These are phyloP conservation scores for Cheiracanthium punctorium DNA, from an alignment of 2,888 invertebrate genomes.

Conservation along the genomic window DNA sequence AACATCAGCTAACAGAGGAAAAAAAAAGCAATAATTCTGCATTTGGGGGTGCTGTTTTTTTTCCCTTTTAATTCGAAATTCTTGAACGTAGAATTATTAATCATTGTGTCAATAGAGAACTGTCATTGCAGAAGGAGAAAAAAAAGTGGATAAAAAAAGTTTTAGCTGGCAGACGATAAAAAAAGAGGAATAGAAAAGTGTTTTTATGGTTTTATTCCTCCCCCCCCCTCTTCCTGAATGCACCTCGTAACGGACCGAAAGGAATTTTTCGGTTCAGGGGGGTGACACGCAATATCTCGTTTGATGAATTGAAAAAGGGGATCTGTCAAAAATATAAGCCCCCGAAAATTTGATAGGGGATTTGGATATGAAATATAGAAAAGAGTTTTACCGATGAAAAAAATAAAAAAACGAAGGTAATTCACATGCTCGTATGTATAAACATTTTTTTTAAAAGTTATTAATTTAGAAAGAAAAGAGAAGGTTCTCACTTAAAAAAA, in stretches of 20 bases:
- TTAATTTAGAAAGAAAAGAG: not conserved
- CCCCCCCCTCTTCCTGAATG: not conserved
- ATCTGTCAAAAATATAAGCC: slow-evolving; percentile 45
- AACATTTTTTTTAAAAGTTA: not conserved
- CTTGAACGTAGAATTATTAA: slow-evolving; percentile 36
- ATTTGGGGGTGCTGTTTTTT: not conserved
- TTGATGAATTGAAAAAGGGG: slow-evolving; percentile 53
- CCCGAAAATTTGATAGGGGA: slow-evolving; percentile 40
- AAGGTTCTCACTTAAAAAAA: not conserved
- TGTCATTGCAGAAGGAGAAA: slow-evolving; percentile 1
- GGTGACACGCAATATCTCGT: not conserved
- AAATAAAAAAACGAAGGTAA: not conserved
- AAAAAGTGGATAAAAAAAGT: not conserved
- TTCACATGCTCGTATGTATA: too few relatives aligned
- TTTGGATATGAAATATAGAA: slow-evolving; percentile 22
- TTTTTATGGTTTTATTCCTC: not conserved
- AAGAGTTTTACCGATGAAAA: not conserved
- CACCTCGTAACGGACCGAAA: not conserved
- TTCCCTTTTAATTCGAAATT: slow-evolving; percentile 15
- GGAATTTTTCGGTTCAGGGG: not conserved
- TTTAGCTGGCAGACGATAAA: slow-evolving; percentile 3
- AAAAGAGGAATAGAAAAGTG: not conserved
- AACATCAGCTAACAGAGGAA: slow-evolving; percentile 14
- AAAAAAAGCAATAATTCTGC: slow-evolving; percentile 7
- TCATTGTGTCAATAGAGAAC: slow-evolving; percentile 36